Evolutionary conservation across 1,140 invertebrate species (phyloP).

Genomic region (Drosophila ananassae): DNA sequence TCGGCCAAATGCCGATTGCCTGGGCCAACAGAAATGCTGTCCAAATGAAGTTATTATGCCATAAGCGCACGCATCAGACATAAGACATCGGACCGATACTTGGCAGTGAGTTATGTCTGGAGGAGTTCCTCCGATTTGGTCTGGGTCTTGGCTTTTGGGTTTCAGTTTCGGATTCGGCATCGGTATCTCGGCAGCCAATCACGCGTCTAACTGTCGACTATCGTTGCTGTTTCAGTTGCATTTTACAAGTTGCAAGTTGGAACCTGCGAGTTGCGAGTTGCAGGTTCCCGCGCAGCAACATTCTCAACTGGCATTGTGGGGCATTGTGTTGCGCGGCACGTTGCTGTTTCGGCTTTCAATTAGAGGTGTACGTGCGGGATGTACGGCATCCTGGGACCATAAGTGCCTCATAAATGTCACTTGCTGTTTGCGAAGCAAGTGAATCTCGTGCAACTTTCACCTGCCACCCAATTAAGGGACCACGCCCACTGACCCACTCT

Average conservation of each 20-base stretch:
- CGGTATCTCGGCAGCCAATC: slow-evolving; percentile 56
- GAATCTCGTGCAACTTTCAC: slow-evolving; percentile 74
- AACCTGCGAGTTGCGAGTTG: neutral
- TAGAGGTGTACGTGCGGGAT: slow-evolving; percentile 67
- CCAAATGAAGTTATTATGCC: slow-evolving; percentile 84
- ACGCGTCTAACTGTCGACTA: slow-evolving; percentile 70
- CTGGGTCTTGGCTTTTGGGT: neutral
- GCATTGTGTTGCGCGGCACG: slow-evolving; percentile 59
- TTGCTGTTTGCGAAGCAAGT: slow-evolving; percentile 49
- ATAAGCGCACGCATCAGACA: slow-evolving; percentile 82
- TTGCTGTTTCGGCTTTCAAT: slow-evolving; percentile 61
- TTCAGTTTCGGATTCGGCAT: slow-evolving; percentile 16
- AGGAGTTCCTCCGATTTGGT: slow-evolving; percentile 56
- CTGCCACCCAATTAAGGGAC: slow-evolving; percentile 62
- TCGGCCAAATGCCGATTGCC: slow-evolving; percentile 24
- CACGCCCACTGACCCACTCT: slow-evolving; percentile 70
- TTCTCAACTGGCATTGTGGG: slow-evolving; percentile 64
- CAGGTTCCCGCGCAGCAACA: slow-evolving; percentile 45
- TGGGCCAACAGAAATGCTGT: slow-evolving; percentile 63
- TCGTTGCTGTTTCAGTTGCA: slow-evolving; percentile 30
- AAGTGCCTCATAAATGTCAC: slow-evolving; percentile 75
- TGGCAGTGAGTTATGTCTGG: slow-evolving; percentile 72
- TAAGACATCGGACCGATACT: slow-evolving; percentile 41
- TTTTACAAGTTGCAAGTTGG: slow-evolving; percentile 12
- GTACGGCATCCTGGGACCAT: slow-evolving; percentile 64